Conservation (phyloP, 2,797 vertebrate species). For the Acipenser ruthenus region DNA sequence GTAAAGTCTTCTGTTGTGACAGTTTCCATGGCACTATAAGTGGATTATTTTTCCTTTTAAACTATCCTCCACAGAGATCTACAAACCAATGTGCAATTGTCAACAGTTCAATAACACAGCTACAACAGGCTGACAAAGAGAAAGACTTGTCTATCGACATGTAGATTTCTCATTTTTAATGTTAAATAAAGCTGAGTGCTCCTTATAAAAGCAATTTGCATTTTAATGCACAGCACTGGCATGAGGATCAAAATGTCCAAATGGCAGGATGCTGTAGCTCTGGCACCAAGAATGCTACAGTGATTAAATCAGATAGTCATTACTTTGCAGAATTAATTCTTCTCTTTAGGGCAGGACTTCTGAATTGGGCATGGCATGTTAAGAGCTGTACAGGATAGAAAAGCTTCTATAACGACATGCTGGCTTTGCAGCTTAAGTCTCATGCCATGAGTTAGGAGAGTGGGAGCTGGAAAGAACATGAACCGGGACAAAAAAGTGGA, state of each 20-base stretch:
- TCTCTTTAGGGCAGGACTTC: slow-evolving; percentile 17
- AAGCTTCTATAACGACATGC: slow-evolving; percentile 5
- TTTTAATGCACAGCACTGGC: slow-evolving; percentile 14
- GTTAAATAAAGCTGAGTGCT: slow-evolving; percentile 11
- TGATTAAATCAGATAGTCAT: slow-evolving; percentile 27
- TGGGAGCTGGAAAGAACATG: too few species aligned
- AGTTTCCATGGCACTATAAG: slow-evolving; percentile 31
- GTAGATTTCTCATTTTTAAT: slow-evolving; percentile 5
- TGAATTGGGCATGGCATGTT: slow-evolving; percentile 13
- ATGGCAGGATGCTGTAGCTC: slow-evolving; percentile 18
- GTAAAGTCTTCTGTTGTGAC: slow-evolving; percentile 25
- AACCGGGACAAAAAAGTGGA: too few species aligned
- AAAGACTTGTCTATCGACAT: slow-evolving; percentile 4
- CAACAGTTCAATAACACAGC: slow-evolving; percentile 17
- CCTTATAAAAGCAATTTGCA: slow-evolving; percentile 9
- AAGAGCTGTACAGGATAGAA: too few species aligned
- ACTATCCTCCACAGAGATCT: slow-evolving; percentile 13
- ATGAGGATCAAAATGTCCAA: slow-evolving; percentile 24
- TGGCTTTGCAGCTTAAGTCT: slow-evolving; percentile 37
- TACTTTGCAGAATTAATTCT: slow-evolving; percentile 18
- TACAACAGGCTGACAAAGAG: slow-evolving; percentile 6
- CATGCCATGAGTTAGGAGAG: too few species aligned
- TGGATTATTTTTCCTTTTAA: slow-evolving; percentile 15
- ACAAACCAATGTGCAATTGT: slow-evolving; percentile 23
- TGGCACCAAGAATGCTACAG: slow-evolving; percentile 21